Conservation (phyloP, 2,113 vertebrate genomes). For the Sapajus apella region DNA sequence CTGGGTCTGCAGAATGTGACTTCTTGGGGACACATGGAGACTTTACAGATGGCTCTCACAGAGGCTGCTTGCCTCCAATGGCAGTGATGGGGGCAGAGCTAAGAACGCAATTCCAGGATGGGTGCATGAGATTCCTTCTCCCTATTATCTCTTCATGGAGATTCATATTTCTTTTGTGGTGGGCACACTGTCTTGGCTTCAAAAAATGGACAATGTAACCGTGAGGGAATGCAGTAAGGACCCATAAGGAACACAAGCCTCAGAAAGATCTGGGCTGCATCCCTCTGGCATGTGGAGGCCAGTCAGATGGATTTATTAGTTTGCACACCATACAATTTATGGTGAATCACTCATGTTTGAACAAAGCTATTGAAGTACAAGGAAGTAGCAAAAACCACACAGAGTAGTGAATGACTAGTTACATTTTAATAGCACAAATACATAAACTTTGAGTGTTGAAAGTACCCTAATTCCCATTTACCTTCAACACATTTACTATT, state of each 20-base stretch:
- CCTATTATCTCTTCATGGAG: not conserved
- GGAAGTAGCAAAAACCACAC: not conserved
- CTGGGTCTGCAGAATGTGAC: too few relatives aligned
- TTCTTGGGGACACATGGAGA: too few relatives aligned
- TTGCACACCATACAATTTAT: not conserved
- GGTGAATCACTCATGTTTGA: not conserved
- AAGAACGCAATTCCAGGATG: too few relatives aligned
- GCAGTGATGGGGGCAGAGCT: not conserved
- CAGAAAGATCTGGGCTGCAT: not conserved
- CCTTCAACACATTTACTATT: too few relatives aligned
- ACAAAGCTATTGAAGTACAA: not conserved
- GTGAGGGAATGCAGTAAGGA: too few relatives aligned
- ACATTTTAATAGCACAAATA: not conserved
- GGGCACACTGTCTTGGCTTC: not conserved
- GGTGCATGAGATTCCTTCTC: not conserved
- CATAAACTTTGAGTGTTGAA: not conserved
- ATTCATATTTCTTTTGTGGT: accelerated
- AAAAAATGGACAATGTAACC: not conserved
- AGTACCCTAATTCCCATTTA: not conserved
- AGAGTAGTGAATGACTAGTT: not conserved
- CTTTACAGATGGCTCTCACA: not conserved
- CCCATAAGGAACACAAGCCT: too few relatives aligned
- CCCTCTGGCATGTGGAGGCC: accelerated
- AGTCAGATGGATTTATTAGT: too few relatives aligned
- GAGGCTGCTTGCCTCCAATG: accelerated